Evolutionary conservation across 2,113 vertebrate genomes (phyloP).

Genomic region (Cavia porcellus): DNA sequence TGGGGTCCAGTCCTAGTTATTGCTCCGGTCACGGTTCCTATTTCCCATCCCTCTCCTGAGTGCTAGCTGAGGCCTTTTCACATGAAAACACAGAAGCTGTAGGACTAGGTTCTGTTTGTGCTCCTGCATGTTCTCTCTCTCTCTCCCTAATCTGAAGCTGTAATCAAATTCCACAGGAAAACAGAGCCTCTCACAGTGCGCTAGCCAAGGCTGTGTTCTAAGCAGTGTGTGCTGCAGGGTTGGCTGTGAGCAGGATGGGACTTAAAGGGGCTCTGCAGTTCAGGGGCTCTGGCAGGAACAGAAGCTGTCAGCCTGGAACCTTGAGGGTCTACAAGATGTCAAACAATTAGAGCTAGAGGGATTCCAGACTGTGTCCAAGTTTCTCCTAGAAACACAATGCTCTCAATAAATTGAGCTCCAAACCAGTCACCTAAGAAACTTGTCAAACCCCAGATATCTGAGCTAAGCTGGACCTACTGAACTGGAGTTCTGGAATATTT

Average conservation of each 20-base stretch:
- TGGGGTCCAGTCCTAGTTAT: constrained; percentile 48
- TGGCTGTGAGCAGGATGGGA: neutral
- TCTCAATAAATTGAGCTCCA: neutral
- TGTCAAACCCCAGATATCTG: neutral
- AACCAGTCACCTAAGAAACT: neutral
- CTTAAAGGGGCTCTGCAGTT: neutral
- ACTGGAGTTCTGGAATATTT: neutral
- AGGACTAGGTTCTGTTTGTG: constrained; percentile 33
- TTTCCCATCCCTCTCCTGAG: constrained; percentile 54
- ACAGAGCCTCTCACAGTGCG: neutral
- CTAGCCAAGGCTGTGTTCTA: neutral
- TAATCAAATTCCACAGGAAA: neutral
- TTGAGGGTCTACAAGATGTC: neutral
- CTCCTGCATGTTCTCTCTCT: neutral
- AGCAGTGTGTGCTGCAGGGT: neutral
- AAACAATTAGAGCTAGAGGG: neutral
- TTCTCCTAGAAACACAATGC: neutral
- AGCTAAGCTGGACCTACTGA: neutral
- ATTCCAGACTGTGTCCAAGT: neutral
- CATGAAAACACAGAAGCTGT: neutral
- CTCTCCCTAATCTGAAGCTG: neutral
- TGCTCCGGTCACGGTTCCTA: constrained; percentile 1
- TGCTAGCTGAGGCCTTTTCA: neutral
- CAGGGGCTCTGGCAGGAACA: neutral
- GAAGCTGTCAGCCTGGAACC: neutral